phyloP scores from a whole-genome alignment of 2,113 vertebrate species.

The Baryphthengus martii region DNA sequence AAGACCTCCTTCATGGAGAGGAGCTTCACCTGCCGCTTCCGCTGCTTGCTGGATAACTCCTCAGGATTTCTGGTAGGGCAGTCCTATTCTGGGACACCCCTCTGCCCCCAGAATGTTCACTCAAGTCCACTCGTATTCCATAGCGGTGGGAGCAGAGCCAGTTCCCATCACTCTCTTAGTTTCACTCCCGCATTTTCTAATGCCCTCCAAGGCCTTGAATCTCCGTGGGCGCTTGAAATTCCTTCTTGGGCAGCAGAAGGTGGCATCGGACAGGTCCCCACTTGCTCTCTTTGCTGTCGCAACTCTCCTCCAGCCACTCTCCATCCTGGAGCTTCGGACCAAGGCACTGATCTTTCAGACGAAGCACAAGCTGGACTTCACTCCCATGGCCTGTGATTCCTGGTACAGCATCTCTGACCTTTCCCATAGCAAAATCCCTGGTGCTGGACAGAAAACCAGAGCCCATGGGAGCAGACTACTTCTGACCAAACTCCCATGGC shows the following conservation, averaged over 20 bases:
- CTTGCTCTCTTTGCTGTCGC: constrained; percentile 17
- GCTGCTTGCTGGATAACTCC: constrained; percentile 82
- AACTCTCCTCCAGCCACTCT: not conserved
- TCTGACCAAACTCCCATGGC: not conserved
- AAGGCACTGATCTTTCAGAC: not conserved
- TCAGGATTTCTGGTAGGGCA: constrained; percentile 77
- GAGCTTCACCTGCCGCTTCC: constrained; percentile 78
- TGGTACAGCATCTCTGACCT: not conserved
- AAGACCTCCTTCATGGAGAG: constrained; percentile 73
- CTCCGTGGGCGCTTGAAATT: not conserved
- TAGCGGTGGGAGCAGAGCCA: not conserved
- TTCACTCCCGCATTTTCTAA: not conserved
- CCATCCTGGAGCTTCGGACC: not conserved
- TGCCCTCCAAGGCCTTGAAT: not conserved
- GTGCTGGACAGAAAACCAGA: not conserved
- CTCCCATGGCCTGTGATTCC: constrained; percentile 23
- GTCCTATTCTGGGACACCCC: not conserved
- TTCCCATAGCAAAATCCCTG: not conserved
- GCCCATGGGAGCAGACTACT: not conserved
- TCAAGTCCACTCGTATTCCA: not conserved
- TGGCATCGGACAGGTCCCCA: not conserved
- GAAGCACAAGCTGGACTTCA: constrained; percentile 52
- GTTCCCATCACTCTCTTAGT: not conserved
- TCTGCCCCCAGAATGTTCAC: not conserved
- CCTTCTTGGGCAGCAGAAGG: not conserved